Conservation (phyloP, 2,888 invertebrate species). For the Trichacis sp. region DNA sequence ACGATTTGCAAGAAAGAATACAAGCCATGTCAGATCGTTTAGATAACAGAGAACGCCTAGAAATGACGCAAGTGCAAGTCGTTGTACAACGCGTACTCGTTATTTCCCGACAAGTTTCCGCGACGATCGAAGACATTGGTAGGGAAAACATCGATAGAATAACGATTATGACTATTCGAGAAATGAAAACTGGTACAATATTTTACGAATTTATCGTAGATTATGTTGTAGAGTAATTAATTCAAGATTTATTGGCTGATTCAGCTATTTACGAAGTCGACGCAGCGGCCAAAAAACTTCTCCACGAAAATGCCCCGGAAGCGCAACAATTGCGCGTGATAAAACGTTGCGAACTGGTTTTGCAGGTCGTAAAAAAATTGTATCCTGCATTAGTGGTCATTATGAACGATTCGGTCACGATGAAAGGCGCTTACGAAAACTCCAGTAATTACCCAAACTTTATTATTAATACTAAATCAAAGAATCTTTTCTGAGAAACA, state of each 20-base stretch:
- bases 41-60: slow-evolving; percentile 58
- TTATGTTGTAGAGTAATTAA: too few species aligned
- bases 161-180: slow-evolving; percentile 61
- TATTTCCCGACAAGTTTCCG: slow-evolving; percentile 58
- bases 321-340: slow-evolving; percentile 64
- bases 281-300: slow-evolving; percentile 58
- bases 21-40: slow-evolving; percentile 56
- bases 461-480: too few species aligned
- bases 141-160: slow-evolving; percentile 60
- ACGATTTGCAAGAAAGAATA: slow-evolving; percentile 61
- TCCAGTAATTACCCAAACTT: too few species aligned
- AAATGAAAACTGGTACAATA: slow-evolving; percentile 65
- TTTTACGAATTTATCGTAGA: too few species aligned
- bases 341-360: slow-evolving; percentile 63
- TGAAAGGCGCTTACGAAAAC: slow-evolving; percentile 44
- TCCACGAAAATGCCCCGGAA: slow-evolving; percentile 58
- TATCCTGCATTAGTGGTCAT: slow-evolving; percentile 57
- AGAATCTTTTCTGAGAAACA: too few species aligned
- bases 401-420: slow-evolving; percentile 56
- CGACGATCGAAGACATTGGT: slow-evolving; percentile 61
- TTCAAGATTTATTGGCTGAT: too few species aligned
- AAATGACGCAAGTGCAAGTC: slow-evolving; percentile 55
- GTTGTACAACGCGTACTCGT: slow-evolving; percentile 60
- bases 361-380: slow-evolving; percentile 61
- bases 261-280: slow-evolving; percentile 63